A percentile compares a stretch with the other conserved stretches of the same genome.
phyloP scores from a whole-genome alignment of 2,888 invertebrate species.

The Gibbula magus region DNA sequence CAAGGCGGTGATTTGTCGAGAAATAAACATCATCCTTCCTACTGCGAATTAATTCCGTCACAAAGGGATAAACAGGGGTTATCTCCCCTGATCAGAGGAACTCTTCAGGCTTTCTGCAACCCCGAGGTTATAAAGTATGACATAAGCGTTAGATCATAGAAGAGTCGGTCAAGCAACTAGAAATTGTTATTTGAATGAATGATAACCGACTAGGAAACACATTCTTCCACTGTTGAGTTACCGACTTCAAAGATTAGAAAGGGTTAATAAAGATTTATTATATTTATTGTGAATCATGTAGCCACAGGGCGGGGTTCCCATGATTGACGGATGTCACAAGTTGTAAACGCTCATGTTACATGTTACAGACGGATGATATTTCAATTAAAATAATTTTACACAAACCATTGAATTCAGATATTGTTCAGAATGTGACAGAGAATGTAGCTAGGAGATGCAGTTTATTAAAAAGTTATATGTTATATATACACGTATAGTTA shows the following conservation, averaged over 20 bases:
- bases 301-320: neutral
- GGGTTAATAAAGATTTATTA: too few relatives aligned
- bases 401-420: too few relatives aligned
- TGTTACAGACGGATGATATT: too few relatives aligned
- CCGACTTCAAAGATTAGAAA: neutral
- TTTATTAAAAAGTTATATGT: too few relatives aligned
- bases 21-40: neutral
- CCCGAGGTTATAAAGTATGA: neutral
- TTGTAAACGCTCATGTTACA: too few relatives aligned
- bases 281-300: neutral
- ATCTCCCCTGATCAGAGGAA: neutral
- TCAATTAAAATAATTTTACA: too few relatives aligned
- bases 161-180: neutral
- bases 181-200: neutral
- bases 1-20: neutral
- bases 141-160: neutral
- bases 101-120: neutral
- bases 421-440: too few relatives aligned
- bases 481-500: too few relatives aligned
- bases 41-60: neutral
- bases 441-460: too few relatives aligned
- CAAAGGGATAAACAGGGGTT: neutral
- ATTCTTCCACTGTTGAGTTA: neutral
- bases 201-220: neutral
- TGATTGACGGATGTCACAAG: neutral